A percentile compares a stretch with the other conserved stretches of the same genome.
Conservation (phyloP, 2,888 invertebrate genomes). For the Epinotia ramella region DNA sequence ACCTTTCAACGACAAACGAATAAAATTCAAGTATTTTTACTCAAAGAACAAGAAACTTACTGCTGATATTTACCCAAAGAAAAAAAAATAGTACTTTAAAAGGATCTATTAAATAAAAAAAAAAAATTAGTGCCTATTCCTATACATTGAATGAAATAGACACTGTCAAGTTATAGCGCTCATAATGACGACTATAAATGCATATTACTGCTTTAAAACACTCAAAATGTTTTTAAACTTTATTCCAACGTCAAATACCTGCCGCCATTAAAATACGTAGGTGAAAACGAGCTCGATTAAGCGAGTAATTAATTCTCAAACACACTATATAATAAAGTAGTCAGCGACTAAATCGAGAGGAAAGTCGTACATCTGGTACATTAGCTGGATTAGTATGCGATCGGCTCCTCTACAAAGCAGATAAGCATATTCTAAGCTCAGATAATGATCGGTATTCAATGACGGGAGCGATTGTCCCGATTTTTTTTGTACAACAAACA, state of each 20-base stretch:
- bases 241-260: constrained; percentile 4
- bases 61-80: no score
- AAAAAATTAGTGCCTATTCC: no score
- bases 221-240: not conserved
- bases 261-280: constrained; percentile 15
- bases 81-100: no score
- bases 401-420: constrained; percentile 74
- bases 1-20: not conserved
- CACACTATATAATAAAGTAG: constrained; percentile 49
- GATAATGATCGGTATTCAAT: constrained; percentile 83
- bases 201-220: no score
- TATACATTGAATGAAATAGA: no score
- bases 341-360: constrained; percentile 70
- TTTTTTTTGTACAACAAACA: constrained; percentile 65
- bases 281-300: constrained; percentile 20
- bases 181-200: no score
- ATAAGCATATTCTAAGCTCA: constrained; percentile 73
- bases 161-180: no score
- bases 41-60: no score
- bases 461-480: constrained; percentile 77
- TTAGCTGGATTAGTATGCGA: constrained; percentile 69
- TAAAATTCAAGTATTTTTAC: not conserved
- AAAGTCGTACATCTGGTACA: constrained; percentile 72
- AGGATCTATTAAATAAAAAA: no score
- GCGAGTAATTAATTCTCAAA: constrained; percentile 43